Evolutionary conservation across 2,888 invertebrate species (phyloP).

Genomic region (Heliothis peltigera): DNA sequence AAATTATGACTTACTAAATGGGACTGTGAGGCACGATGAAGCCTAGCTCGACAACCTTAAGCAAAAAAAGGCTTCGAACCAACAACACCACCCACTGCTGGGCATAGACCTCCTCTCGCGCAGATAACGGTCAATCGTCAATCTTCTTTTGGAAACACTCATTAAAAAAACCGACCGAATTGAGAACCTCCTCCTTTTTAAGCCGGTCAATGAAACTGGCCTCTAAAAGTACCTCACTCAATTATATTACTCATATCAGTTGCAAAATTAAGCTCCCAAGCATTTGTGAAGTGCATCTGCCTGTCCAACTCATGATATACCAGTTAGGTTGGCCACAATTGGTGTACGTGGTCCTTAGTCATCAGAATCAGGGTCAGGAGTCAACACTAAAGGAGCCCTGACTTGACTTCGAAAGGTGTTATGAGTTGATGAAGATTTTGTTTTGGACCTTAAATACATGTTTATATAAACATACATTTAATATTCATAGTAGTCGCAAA

Average conservation of each 20-base stretch:
- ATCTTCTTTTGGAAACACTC: too few relatives aligned
- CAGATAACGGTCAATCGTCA: too few relatives aligned
- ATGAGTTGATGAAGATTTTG: neutral
- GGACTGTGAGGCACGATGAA: too few relatives aligned
- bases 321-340: constrained; percentile 68
- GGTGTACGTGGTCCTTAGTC: constrained; percentile 67
- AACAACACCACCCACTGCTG: too few relatives aligned
- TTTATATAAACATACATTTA: too few relatives aligned
- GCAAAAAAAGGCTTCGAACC: too few relatives aligned
- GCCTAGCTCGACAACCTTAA: too few relatives aligned
- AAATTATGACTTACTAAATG: too few relatives aligned
- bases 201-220: neutral
- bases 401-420: constrained; percentile 16
- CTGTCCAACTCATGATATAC: constrained; percentile 26
- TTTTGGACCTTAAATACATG: neutral
- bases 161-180: too few relatives aligned
- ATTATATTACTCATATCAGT: constrained; percentile 4
- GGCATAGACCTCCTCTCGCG: too few relatives aligned
- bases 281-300: constrained; percentile 37
- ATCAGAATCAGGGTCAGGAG: constrained; percentile 76
- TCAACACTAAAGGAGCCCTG: constrained; percentile 63
- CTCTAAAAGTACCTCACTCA: neutral
- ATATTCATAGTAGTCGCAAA: too few relatives aligned
- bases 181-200: too few relatives aligned
- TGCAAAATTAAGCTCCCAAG: constrained; percentile 21